Evolutionary conservation across 2,797 vertebrate genomes (phyloP).

Genomic region (Bovichtus variegatus): DNA sequence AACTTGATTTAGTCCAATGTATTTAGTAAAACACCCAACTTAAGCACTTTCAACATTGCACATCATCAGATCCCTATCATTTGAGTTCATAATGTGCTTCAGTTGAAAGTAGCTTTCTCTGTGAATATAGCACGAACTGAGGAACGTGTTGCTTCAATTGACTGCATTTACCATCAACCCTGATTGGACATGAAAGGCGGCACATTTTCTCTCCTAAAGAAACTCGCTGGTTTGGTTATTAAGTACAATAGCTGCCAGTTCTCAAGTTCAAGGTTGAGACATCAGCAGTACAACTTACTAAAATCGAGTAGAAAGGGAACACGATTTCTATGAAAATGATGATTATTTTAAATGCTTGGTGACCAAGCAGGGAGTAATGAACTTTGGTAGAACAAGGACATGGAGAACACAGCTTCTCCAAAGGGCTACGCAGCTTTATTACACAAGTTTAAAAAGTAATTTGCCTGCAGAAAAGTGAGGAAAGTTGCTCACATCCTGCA

Average conservation of each 20-base stretch:
- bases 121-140: too few species aligned
- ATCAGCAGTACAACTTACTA: neutral
- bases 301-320: neutral
- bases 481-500: conserved; percentile 4
- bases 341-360: neutral
- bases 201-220: neutral
- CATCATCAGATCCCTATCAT: neutral
- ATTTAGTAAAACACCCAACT: neutral
- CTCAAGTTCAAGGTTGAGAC: too few species aligned
- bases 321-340: neutral
- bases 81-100: neutral
- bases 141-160: too few species aligned
- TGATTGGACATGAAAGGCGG: too few species aligned
- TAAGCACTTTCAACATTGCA: neutral
- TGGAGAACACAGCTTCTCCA: too few species aligned
- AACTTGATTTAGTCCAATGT: neutral
- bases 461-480: conserved; percentile 20
- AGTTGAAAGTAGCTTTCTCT: neutral
- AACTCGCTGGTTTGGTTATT: neutral
- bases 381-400: conserved; percentile 4
- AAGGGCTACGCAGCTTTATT: neutral
- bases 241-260: neutral
- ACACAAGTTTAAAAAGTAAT: neutral
- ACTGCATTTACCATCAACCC: too few species aligned
- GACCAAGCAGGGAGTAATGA: neutral